phyloP scores from a whole-genome alignment of 64 coral and sea anemone species.

The Catalaphyllia jardinei region DNA sequence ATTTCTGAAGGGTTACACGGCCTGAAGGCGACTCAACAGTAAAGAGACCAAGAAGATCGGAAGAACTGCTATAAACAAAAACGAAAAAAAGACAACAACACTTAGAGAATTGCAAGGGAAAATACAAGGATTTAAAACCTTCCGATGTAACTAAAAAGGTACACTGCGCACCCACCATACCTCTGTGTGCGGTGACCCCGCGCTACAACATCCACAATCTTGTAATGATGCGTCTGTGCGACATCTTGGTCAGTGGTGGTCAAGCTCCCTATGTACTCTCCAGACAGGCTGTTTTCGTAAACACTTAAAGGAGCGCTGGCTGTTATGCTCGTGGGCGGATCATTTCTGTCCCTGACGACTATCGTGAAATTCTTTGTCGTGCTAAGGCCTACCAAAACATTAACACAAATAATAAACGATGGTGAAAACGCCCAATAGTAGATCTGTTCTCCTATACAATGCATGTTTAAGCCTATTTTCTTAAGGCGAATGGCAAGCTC shows the following conservation, averaged over 20 bases:
- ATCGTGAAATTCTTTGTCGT: conserved; percentile 77
- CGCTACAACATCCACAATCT: conserved; percentile 58
- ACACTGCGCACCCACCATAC: not conserved
- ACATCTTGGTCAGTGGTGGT: conserved; percentile 56
- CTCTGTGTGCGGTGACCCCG: not conserved
- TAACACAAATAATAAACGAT: not conserved
- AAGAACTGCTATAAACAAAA: not conserved
- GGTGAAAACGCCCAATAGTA: not conserved
- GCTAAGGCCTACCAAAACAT: conserved; percentile 64
- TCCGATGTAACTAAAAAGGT: not conserved
- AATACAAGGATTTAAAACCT: not conserved
- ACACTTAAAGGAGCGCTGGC: conserved; percentile 59
- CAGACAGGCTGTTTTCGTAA: conserved; percentile 67
- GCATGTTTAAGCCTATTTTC: too few relatives aligned
- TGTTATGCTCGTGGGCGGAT: conserved; percentile 59
- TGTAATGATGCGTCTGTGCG: conserved; percentile 67
- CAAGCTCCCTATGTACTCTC: conserved; percentile 56
- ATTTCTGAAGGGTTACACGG: conserved; percentile 42
- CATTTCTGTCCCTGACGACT: conserved; percentile 75
- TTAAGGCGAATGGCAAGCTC: too few relatives aligned
- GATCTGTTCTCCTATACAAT: too few relatives aligned
- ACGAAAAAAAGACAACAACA: not conserved
- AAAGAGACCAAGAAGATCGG: conserved; percentile 42
- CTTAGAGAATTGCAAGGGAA: not conserved
- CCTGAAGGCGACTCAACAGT: conserved; percentile 70